Base-by-base conservation (phyloP, 2,888 invertebrate genomes). In the Nemurella pictetii region DNA sequence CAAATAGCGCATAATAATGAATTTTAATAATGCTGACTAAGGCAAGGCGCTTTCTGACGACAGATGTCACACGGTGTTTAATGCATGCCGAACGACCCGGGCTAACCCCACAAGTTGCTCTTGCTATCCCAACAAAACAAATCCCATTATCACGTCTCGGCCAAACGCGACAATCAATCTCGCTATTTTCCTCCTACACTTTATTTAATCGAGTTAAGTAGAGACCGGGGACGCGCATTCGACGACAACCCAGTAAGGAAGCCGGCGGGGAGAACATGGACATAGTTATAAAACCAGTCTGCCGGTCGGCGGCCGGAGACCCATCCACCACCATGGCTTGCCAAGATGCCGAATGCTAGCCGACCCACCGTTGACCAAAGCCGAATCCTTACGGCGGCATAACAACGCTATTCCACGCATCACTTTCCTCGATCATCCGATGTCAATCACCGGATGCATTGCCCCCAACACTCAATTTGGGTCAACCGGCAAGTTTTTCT, bases 401-500 rank as follows among this genome's bases (percentile, higher is more conserved):
- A 15, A n/a, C 26, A 35, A 72, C 29, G 55, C 82, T 27, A 73
- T 84, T 85, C 26, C 75, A 9, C 26, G 26, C 75, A 27, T 28
- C 26, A 75, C 27, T 75, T 75, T 75, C 26, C 27, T 28, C 9
- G 20, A 9, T 9, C 3, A 29, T 78, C 28, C 27, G 78, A 78
- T 30, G 78, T 27, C n/a, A 78, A 78, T 30, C 78, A n/a, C 30
- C 55, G 20, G 28, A 78, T 30, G 28, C 28, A n/a, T 30, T 27
- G 30, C n/a, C 30, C 3, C 78, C 5, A 30, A 78, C 29, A 78
- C 30, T n/a, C n/a, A n/a, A 78, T 28, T 28, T 78, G 84, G 85
- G 86, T 86, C 86, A 87, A 83, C 86, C 83, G 85, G 85, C 83
- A 86, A 86, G 85, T 86, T 84, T 86, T 86, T 86, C 86, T 84